phyloP scores from a whole-genome alignment of 2,888 invertebrate genomes.

The Pterobdella sp. region DNA sequence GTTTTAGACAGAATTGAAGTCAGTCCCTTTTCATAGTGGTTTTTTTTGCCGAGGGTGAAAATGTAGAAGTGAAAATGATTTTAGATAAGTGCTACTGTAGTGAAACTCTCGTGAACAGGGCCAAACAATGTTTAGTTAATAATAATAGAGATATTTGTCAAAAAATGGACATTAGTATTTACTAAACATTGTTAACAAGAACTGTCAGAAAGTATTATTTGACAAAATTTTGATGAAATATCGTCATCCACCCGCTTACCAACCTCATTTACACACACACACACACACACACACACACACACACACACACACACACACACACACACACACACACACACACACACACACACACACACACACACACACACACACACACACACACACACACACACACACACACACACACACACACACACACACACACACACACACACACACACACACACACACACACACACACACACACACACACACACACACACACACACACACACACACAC shows the following conservation, averaged over 20 bases:
- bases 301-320: conserved; percentile 18
- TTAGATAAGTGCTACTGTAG: background rate
- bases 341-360: conserved; percentile 4
- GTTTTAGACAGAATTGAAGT: background rate
- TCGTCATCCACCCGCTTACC: too few relatives aligned
- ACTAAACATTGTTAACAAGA: too few relatives aligned
- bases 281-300: conserved; percentile 24
- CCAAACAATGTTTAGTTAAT: background rate
- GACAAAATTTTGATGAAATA: too few relatives aligned
- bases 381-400: conserved; percentile 19
- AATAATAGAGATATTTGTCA: too few relatives aligned
- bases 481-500: conserved; percentile 13
- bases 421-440: conserved; percentile 14
- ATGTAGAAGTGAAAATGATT: background rate
- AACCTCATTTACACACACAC: conserved; percentile 10
- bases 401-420: conserved; percentile 14
- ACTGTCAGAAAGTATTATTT: too few relatives aligned
- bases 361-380: conserved; percentile 19
- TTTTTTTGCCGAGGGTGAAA: background rate
- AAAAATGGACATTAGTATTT: too few relatives aligned
- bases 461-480: conserved; percentile 14
- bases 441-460: conserved; percentile 14
- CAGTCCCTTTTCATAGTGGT: background rate
- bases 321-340: conserved; percentile 17
- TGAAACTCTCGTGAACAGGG: background rate